Conservation (phyloP, 2,797 vertebrate genomes). For the Sternarchorhynchus goeldii region DNA sequence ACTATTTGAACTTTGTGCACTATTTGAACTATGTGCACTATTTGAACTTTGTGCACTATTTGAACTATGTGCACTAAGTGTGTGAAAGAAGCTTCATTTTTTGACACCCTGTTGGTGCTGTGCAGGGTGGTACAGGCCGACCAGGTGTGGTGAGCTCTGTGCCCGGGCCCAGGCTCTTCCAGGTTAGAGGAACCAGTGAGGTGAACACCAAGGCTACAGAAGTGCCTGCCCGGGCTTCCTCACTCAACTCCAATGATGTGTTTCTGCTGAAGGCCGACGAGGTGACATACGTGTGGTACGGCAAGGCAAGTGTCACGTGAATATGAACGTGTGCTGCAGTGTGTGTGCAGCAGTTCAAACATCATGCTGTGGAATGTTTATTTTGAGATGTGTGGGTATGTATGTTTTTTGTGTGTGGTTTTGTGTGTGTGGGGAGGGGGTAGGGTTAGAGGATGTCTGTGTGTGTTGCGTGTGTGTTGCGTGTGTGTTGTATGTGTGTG, state of each 20-base stretch:
- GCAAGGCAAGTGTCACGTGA: slow-evolving; percentile 77
- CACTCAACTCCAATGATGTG: slow-evolving; percentile 87
- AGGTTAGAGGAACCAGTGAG: slow-evolving; percentile 83
- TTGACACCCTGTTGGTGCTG: not conserved
- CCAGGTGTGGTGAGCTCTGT: slow-evolving; percentile 66
- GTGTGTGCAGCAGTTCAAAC: too few species aligned
- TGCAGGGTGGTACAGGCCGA: slow-evolving; percentile 83
- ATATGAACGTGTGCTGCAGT: too few species aligned
- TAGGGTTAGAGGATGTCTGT: not conserved
- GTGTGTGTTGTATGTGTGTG: not conserved
- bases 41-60: not conserved
- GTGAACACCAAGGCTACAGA: slow-evolving; percentile 87
- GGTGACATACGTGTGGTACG: slow-evolving; percentile 86
- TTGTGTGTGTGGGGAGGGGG: not conserved
- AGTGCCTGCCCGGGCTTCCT: slow-evolving; percentile 80
- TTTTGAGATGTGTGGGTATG: slow-evolving; percentile 1
- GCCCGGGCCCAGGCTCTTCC: slow-evolving; percentile 78
- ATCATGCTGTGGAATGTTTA: too few species aligned
- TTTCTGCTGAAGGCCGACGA: slow-evolving; percentile 80
- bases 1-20: too few species aligned
- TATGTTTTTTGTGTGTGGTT: not conserved
- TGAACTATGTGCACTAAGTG: not conserved
- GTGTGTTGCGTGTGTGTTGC: too few species aligned
- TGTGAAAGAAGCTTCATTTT: slow-evolving; percentile 6
- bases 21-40: too few species aligned